phyloP scores from a whole-genome alignment of 2,113 vertebrate genomes.

The Sinocyclocheilus anophthalmus region DNA sequence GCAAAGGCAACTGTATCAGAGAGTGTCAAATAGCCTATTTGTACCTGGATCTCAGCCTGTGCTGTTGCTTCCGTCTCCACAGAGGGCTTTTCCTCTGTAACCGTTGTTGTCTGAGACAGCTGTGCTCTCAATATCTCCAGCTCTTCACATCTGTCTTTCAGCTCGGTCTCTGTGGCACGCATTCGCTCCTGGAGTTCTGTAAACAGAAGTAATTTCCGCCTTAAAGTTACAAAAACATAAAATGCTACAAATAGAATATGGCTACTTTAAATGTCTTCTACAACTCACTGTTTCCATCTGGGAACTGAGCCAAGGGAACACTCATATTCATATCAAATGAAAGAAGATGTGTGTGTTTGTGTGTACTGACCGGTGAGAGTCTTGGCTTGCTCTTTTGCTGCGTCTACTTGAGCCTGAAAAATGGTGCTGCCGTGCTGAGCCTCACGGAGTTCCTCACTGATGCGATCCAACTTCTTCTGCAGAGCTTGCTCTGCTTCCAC shows the following conservation, averaged over 20 bases:
- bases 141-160: conserved; percentile 75
- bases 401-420: conserved; percentile 74
- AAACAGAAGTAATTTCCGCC: not conserved
- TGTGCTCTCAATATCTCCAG: conserved; percentile 71
- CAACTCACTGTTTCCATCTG: not conserved
- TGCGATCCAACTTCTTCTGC: conserved; percentile 80
- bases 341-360: not conserved
- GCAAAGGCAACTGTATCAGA: not conserved
- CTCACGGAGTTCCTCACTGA: conserved; percentile 76
- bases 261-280: not conserved
- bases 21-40: not conserved
- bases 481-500: conserved; percentile 75
- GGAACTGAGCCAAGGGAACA: not conserved
- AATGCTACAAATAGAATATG: not conserved
- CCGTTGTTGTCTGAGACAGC: conserved; percentile 75
- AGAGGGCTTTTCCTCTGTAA: conserved; percentile 19
- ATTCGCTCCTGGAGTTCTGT: conserved; percentile 79
- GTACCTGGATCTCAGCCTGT: conserved; percentile 36
- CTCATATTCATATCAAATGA: not conserved
- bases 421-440: conserved; percentile 72
- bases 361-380: conserved; percentile 72
- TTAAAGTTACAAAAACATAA: not conserved
- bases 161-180: conserved; percentile 70
- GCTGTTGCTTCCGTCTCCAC: conserved; percentile 15
- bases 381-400: conserved; percentile 76